Evolutionary conservation across 2,113 vertebrate genomes (phyloP).

Genomic region (Macheiramphus alcinus): DNA sequence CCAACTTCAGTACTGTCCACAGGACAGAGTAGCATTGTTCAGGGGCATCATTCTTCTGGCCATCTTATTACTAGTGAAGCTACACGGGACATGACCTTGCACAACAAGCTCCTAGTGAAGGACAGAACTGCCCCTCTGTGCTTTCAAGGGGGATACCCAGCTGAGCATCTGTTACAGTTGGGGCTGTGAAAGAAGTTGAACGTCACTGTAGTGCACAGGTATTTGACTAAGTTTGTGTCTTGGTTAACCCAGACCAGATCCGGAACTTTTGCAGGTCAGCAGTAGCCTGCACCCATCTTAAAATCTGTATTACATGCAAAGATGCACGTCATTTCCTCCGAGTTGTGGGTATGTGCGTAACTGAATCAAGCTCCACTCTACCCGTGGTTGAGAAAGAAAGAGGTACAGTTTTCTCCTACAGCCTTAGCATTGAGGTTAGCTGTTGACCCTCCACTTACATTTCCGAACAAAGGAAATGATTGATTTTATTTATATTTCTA

Average conservation of each 20-base stretch:
- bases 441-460: background rate
- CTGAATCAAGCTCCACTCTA: background rate
- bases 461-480: background rate
- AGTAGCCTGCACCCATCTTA: background rate
- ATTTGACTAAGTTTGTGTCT: background rate
- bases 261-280: background rate
- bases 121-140: no score
- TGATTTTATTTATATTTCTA: background rate
- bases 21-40: background rate
- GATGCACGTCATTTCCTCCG: rapidly evolving
- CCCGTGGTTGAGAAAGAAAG: background rate
- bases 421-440: background rate
- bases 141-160: background rate
- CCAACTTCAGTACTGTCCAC: background rate
- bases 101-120: background rate
- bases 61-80: background rate
- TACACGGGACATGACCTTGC: background rate
- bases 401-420: background rate
- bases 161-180: background rate
- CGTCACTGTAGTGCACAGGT: rapidly evolving
- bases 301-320: background rate
- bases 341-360: background rate
- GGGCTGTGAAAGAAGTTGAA: background rate
- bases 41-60: background rate
- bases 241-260: background rate